phyloP scores from a whole-genome alignment of 2,888 invertebrate genomes.

The Patella pellucida region DNA sequence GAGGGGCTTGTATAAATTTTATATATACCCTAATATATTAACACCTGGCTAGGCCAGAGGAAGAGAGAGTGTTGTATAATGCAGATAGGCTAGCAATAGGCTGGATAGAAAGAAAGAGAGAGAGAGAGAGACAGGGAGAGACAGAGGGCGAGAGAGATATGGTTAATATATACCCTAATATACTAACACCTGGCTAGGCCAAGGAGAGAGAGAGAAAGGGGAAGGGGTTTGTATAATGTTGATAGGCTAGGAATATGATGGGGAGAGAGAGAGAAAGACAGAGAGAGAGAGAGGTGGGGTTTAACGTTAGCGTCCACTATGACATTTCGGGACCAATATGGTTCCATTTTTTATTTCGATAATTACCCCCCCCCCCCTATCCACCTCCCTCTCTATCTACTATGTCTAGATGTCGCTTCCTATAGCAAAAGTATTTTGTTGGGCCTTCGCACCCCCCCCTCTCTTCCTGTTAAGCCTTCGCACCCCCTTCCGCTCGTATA shows the following conservation, averaged over 20 bases:
- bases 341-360: background rate
- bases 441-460: background rate
- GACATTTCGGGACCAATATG: too few relatives aligned
- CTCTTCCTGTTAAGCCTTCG: background rate
- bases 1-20: background rate
- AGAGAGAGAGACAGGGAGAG: background rate
- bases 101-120: too few relatives aligned
- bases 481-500: background rate
- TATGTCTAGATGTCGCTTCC: too few relatives aligned
- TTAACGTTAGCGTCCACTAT: too few relatives aligned
- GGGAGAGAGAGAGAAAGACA: constrained; percentile 6
- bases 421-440: background rate
- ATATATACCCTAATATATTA: background rate
- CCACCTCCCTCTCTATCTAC: too few relatives aligned
- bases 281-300: background rate
- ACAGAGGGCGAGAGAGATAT: background rate
- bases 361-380: too few relatives aligned
- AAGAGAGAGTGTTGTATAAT: too few relatives aligned
- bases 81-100: too few relatives aligned
- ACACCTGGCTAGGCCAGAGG: background rate
- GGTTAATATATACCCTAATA: background rate
- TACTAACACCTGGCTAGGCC: too few relatives aligned
- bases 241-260: background rate
- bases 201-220: background rate
- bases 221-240: too few relatives aligned